These are phyloP conservation scores for Gymnoscopelus braueri DNA, from an alignment of 2,797 vertebrate genomes.

Conservation along the genomic window DNA sequence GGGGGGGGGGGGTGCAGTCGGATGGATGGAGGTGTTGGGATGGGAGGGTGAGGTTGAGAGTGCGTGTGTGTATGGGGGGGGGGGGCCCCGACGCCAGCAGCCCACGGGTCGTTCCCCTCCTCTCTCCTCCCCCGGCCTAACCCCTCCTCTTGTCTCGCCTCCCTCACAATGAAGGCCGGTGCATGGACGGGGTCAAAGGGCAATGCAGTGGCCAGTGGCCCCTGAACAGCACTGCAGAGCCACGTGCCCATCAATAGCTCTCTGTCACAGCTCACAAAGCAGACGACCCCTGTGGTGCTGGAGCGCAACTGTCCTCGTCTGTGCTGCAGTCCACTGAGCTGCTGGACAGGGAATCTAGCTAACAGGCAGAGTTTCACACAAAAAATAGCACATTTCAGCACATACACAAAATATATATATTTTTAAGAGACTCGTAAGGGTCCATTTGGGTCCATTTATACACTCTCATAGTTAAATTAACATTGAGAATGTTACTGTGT, in stretches of 20 bases:
- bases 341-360: too few species aligned
- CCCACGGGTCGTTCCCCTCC: conserved; percentile 59
- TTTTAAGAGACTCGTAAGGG: too few species aligned
- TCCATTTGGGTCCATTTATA: too few species aligned
- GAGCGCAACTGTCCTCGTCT: conserved; percentile 16
- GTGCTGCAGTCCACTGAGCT: too few species aligned
- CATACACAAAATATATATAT: too few species aligned
- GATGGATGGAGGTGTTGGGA: conserved; percentile 54
- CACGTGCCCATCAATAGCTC: conserved; percentile 74
- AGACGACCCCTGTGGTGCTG: conserved; percentile 45
- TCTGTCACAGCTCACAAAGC: conserved; percentile 76
- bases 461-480: too few species aligned
- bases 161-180: conserved; percentile 58
- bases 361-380: too few species aligned
- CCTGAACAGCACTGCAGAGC: conserved; percentile 64
- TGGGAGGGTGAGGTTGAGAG: conserved; percentile 51
- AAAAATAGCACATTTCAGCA: too few species aligned
- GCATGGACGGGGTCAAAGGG: conserved; percentile 75
- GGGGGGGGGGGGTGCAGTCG: conserved; percentile 27
- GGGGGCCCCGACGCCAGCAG: conserved; percentile 51
- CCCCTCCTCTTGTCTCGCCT: conserved; percentile 18
- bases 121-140: conserved; percentile 31
- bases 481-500: too few species aligned
- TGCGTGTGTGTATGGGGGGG: conserved; percentile 41
- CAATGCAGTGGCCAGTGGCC: conserved; percentile 67